Evolutionary conservation across 2,113 vertebrate genomes (phyloP).

Genomic region (Oryzias curvinotus): DNA sequence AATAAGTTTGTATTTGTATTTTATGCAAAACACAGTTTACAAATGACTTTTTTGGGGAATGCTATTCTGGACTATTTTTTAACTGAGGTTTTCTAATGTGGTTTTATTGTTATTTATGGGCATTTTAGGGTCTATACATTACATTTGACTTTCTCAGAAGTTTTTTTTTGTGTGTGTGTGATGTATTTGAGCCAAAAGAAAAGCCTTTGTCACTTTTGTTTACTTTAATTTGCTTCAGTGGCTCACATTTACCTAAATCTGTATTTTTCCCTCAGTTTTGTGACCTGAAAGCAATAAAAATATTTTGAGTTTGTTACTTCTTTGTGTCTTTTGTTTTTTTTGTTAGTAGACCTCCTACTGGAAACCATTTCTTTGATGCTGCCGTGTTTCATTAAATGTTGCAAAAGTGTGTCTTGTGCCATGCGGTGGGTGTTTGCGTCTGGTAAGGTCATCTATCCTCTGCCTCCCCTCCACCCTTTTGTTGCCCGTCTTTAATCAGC

Average conservation of each 20-base stretch:
- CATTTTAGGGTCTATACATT: constrained; percentile 25
- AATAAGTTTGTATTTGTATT: constrained; percentile 7
- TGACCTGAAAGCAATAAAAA: constrained; percentile 65
- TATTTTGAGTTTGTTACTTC: constrained; percentile 35
- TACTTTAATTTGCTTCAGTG: constrained; percentile 38
- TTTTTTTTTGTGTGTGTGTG: constrained; percentile 27
- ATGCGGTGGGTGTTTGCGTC: constrained; percentile 26
- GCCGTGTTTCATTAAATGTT: constrained; percentile 26
- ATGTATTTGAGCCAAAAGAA: constrained; percentile 18
- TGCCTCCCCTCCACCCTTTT: constrained; percentile 48
- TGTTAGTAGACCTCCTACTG: background rate
- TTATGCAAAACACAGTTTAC: constrained; percentile 14
- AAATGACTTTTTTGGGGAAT: constrained; percentile 24
- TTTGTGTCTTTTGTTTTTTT: constrained; percentile 11
- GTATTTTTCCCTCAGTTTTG: constrained; percentile 20
- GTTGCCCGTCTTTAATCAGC: constrained; percentile 79
- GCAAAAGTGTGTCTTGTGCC: constrained; percentile 6
- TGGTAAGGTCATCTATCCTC: constrained; percentile 51
- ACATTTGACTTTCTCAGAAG: background rate
- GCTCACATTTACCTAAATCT: constrained; percentile 24
- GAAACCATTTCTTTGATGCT: constrained; percentile 31
- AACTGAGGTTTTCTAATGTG: constrained; percentile 11
- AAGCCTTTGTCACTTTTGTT: constrained; percentile 32
- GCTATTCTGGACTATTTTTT: background rate
- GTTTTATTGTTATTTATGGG: constrained; percentile 43